Base-by-base conservation (phyloP, 2,888 invertebrate species). In the Hydroisotoma schaefferi region DNA sequence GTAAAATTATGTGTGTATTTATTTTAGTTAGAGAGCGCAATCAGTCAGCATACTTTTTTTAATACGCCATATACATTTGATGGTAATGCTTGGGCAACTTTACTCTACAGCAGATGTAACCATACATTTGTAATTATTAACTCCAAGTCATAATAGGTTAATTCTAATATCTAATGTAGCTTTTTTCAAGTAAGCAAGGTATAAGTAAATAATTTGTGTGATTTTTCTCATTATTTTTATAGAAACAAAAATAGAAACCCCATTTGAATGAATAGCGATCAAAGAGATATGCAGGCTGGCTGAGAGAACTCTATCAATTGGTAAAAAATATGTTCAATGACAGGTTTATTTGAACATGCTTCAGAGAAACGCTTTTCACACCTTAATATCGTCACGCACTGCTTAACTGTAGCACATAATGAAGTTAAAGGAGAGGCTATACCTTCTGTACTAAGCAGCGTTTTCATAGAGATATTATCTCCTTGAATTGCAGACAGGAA, bases 301-400 rank as follows among this genome's bases (percentile, higher is more conserved):
- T 18, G 20, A 25, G 23, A 18, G n/a, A 20, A n/a, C 20, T 40
- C 23, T 25, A 46, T 46, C 46, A 48, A 60, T 60, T 56, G 56
- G 46, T 28, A 46, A 56, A 52, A 37, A 44, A 33, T 59, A 53
- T 23, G 23, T 40, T 56, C 56, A 60, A 60, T 47, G 60, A 60
- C 55, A 55, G 52, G 51, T 51, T 60, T 56, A 60, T 60, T 60
- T 33, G 52, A 51, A 56, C 55, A 46, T 23, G 15, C 18, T 28
- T 48, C 28, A 48, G 27, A n/a, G n/a, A 26, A 60, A 46, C 40
- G 44, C 38, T 60, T 52, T 60, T 60, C 60, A 60, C 60, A 60
- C 60, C 60, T 60, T 49, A 44, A 43, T 27, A 52, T 52, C 33
- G 8, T 33, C 33, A 33, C 15, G 33, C 33, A 33, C 33, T 33